A percentile compares a stretch with the other conserved stretches of the same genome.
These are phyloP conservation scores for Cephalopachus bancanus DNA, from an alignment of 2,797 vertebrate genomes.

Conservation along the genomic window DNA sequence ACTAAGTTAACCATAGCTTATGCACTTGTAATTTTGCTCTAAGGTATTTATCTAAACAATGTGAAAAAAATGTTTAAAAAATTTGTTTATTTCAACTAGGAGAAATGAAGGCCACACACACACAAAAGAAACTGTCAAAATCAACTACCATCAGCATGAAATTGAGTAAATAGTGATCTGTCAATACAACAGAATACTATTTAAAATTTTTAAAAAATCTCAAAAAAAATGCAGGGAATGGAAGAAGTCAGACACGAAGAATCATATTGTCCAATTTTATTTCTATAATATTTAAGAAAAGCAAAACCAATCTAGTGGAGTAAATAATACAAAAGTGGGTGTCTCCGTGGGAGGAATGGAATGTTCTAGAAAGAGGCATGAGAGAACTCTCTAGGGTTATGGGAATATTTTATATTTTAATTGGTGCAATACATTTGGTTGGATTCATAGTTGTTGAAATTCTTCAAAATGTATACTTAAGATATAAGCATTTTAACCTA, in stretches of 20 bases:
- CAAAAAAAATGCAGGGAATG: not conserved
- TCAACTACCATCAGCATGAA: not conserved
- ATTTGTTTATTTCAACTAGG: not conserved
- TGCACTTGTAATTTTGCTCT: not conserved
- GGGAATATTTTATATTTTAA: not conserved
- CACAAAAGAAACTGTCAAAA: not conserved
- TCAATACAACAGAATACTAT: not conserved
- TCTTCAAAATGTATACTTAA: not conserved
- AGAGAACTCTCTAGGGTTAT: not conserved
- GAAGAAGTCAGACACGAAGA: not conserved
- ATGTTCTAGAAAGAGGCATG: not conserved
- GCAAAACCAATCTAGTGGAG: not conserved
- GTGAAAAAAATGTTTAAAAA: constrained; percentile 5
- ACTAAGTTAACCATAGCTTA: not conserved
- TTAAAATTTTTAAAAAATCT: not conserved
- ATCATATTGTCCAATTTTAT: not conserved
- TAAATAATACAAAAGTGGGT: not conserved
- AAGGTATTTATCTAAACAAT: not conserved
- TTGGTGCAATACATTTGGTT: not conserved
- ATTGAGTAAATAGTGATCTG: not conserved
- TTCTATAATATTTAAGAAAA: not conserved
- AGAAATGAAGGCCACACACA: not conserved
- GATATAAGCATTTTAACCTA: not conserved
- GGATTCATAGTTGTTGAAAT: not conserved
- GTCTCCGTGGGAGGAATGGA: not conserved